Evolutionary conservation across 2,113 vertebrate species (phyloP).

Genomic region (Gobio gobio): DNA sequence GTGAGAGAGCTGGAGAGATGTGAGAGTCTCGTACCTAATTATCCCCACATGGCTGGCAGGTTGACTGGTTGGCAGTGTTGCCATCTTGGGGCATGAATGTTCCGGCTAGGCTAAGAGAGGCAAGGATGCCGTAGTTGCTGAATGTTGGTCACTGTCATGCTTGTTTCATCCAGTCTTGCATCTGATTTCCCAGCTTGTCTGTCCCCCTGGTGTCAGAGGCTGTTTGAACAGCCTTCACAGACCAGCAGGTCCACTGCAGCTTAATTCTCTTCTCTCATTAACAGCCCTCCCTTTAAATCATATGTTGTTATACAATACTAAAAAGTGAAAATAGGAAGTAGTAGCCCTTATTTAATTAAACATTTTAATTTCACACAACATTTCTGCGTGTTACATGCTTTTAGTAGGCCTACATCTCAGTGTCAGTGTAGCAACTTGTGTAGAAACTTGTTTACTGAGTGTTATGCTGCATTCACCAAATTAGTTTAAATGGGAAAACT

Average conservation of each 20-base stretch:
- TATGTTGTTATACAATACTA: neutral
- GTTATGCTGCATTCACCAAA: neutral
- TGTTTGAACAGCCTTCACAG: slow-evolving; percentile 67
- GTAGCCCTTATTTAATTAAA: neutral
- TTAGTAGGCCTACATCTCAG: neutral
- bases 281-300: slow-evolving; percentile 51
- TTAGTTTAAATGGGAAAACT: neutral
- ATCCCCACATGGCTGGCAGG: slow-evolving; percentile 78
- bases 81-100: slow-evolving; percentile 79
- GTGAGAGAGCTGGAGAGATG: slow-evolving; percentile 24
- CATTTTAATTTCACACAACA: neutral
- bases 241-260: slow-evolving; percentile 65
- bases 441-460: neutral
- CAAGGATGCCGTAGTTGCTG: slow-evolving; percentile 74
- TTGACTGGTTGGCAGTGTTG: slow-evolving; percentile 77
- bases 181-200: slow-evolving; percentile 74
- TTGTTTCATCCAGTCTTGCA: slow-evolving; percentile 79
- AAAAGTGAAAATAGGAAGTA: neutral
- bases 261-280: slow-evolving; percentile 60
- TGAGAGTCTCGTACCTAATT: slow-evolving; percentile 77
- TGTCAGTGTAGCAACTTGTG: neutral
- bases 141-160: slow-evolving; percentile 80
- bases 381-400: neutral
- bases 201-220: slow-evolving; percentile 71
- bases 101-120: slow-evolving; percentile 84